A percentile compares a stretch with the other conserved stretches of the same genome.
phyloP scores from a whole-genome alignment of 1,140 invertebrate species.

The Papilio xuthus region DNA sequence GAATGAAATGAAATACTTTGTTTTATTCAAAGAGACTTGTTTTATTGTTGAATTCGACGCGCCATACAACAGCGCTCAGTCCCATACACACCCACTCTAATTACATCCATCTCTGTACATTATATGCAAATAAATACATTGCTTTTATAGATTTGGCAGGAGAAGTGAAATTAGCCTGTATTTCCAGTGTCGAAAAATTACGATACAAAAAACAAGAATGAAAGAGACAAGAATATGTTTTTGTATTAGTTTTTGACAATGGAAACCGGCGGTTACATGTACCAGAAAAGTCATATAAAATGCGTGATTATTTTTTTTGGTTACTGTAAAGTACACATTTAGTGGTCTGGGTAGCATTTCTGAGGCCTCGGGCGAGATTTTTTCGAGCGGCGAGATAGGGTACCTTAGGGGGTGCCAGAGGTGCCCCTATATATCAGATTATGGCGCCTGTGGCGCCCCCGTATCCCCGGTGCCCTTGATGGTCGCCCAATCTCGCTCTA shows the following conservation, averaged over 20 bases:
- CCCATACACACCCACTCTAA: conserved; percentile 62
- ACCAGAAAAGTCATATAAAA: neutral
- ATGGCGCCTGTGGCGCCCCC: too few species aligned
- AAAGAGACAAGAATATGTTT: neutral
- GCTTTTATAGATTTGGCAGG: conserved; percentile 66
- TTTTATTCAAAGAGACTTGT: conserved; percentile 71
- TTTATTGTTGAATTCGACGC: conserved; percentile 70
- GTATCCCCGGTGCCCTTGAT: too few species aligned
- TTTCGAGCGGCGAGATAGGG: too few species aligned
- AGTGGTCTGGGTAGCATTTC: too few species aligned
- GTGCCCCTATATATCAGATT: too few species aligned
- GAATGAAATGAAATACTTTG: conserved; percentile 59
- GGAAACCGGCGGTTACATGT: neutral
- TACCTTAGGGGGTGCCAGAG: too few species aligned
- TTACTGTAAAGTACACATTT: conserved; percentile 6
- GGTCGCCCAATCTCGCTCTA: too few species aligned
- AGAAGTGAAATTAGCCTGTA: conserved; percentile 30
- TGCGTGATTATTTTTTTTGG: neutral
- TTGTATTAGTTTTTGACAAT: neutral
- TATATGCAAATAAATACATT: conserved; percentile 76
- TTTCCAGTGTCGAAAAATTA: neutral
- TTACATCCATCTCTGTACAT: conserved; percentile 68
- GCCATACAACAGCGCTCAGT: conserved; percentile 55
- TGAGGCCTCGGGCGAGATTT: too few species aligned
- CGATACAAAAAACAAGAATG: neutral